phyloP scores from a whole-genome alignment of 64 coral and sea anemone genomes.

The Acropora yongei region DNA sequence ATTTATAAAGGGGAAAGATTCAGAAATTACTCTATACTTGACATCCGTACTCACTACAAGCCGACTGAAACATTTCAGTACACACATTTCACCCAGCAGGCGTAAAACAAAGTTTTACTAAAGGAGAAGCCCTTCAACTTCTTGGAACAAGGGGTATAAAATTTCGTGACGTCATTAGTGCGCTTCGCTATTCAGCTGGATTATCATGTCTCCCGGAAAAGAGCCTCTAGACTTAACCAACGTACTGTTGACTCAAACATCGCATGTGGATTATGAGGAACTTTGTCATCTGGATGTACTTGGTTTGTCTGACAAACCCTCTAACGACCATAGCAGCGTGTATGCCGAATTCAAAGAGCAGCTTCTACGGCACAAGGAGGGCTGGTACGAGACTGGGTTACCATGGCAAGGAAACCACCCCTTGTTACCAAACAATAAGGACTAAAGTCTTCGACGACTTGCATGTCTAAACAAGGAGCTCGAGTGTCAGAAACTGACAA shows the following conservation, averaged over 20 bases:
- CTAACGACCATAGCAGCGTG: background rate
- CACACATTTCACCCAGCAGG: too few relatives aligned
- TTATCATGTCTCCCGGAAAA: background rate
- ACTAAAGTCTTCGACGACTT: constrained; percentile 32
- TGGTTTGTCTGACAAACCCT: constrained; percentile 26
- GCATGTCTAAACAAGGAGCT: constrained; percentile 27
- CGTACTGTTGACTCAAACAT: background rate
- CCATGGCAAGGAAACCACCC: constrained; percentile 53
- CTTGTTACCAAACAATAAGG: constrained; percentile 47
- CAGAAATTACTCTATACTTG: too few relatives aligned
- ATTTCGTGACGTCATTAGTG: too few relatives aligned
- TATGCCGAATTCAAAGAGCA: constrained; percentile 57
- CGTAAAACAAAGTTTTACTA: too few relatives aligned
- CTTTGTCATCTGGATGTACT: constrained; percentile 58
- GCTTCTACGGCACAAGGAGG: constrained; percentile 16
- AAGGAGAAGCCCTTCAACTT: too few relatives aligned
- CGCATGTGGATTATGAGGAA: background rate
- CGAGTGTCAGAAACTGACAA: constrained; percentile 22
- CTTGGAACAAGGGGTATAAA: too few relatives aligned
- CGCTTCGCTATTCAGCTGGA: background rate
- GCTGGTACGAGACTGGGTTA: constrained; percentile 60
- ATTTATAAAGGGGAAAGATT: too few relatives aligned
- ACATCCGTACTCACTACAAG: too few relatives aligned
- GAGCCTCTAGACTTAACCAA: background rate
- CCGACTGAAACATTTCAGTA: too few relatives aligned